Percentiles rank a stretch among this genome's conserved stretches.
Conservation (phyloP, 2,797 vertebrate species). For the Myotis daubentonii region DNA sequence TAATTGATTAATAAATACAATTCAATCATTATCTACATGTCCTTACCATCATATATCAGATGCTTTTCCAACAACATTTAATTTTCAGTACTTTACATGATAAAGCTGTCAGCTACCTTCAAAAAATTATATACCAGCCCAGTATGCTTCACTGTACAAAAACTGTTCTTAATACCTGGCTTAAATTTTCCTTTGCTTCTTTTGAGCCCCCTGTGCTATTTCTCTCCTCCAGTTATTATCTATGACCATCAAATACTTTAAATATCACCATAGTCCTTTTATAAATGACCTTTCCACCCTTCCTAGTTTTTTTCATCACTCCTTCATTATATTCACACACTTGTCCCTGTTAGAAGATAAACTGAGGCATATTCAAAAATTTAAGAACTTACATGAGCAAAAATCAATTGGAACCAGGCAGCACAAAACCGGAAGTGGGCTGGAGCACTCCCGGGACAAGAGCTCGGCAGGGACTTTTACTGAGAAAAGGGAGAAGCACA, state of each 20-base stretch:
- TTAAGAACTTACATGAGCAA: neutral
- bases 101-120: neutral
- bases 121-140: neutral
- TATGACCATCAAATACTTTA: neutral
- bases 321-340: neutral
- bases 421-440: neutral
- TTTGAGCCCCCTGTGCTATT: neutral
- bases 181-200: neutral
- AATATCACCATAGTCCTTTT: neutral
- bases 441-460: fast-evolving
- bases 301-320: neutral
- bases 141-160: neutral
- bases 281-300: neutral
- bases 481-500: neutral
- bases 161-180: neutral
- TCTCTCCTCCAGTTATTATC: neutral
- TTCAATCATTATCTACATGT: neutral
- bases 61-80: conserved; percentile 39
- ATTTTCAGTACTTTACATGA: conserved; percentile 26
- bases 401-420: neutral
- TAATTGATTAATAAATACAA: neutral
- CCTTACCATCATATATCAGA: neutral
- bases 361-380: neutral
- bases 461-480: neutral
- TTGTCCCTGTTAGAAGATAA: neutral